Evolutionary conservation across 30 jellyfish, hydroid and myxozoan genomes (phyloP), one percentile per base, ranked within the genome.

Genomic region (Haliclystus octoradiatus): DNA sequence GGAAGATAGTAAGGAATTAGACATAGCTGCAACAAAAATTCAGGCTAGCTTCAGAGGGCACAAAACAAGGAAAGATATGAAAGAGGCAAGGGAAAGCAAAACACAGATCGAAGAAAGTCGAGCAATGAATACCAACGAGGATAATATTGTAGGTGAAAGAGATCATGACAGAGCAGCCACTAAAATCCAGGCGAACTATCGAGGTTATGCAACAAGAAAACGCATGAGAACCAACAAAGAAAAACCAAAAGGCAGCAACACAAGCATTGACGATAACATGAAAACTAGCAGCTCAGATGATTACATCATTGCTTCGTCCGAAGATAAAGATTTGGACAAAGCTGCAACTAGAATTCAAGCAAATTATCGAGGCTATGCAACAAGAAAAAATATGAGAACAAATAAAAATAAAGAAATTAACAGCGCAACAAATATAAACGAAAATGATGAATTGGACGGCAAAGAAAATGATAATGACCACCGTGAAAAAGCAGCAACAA

Each of bases 31-130:
- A 35, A 34, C 71, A 23, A 75, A 65, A 63, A 84, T 84, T 35
- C 95, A 84, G 68, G 77, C 92, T 27, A 77, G 95, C 69, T 84
- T 84, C 79, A 79, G 95, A 32, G 92, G 95, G 49, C 95, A 76
- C 71, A 63, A 61, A 65, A 84, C 92, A n/a, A 77, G 92, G 72
- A 76, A 84, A 67, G 88, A 84, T 40, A 79, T 75, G 25, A 79
- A 71, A 14, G 83, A 83, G 3, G 85, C 83, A 40, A 76, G 64
- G 49, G 57, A 40, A 19, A 40, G 57, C 14, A 40, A 40, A 40
- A 40, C 19, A 19, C 57, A 40, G 19, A 40, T 19, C 9, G 57
- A 40, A 40, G n/a, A n/a, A n/a, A n/a, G n/a, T n/a, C n/a, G n/a
- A n/a, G n/a, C n/a, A n/a, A n/a, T n/a, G n/a, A n/a, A n/a, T n/a